Conservation (phyloP, 2,113 vertebrate species). For the Pomatostomus ruficeps region DNA sequence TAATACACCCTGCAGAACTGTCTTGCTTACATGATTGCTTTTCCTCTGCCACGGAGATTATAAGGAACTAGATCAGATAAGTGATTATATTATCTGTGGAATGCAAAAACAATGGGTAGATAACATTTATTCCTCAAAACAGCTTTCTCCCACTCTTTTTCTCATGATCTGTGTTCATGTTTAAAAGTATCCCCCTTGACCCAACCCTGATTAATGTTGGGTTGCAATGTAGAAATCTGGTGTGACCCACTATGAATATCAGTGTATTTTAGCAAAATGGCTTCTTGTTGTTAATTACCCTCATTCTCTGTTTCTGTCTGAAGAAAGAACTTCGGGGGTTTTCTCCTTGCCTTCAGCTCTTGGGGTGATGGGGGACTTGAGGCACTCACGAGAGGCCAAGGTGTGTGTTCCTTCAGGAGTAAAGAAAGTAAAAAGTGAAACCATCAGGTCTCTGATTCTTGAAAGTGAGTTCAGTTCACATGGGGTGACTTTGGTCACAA, state of each 20-base stretch:
- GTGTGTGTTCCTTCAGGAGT: rapidly evolving
- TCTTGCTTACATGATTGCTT: neutral
- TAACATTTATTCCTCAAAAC: neutral
- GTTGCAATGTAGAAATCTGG: neutral
- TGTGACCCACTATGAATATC: neutral
- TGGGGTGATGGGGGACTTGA: neutral
- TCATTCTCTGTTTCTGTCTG: neutral
- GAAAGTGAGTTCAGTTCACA: neutral
- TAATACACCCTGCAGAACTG: neutral
- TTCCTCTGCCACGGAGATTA: neutral
- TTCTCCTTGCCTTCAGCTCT: neutral
- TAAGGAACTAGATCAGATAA: neutral
- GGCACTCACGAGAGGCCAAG: neutral
- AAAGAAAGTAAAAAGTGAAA: neutral
- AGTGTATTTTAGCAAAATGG: neutral
- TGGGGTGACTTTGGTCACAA: neutral
- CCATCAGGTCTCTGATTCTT: neutral
- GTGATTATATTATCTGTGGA: neutral
- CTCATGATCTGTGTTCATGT: neutral
- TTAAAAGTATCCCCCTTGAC: neutral
- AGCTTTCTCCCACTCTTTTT: neutral
- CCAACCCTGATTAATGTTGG: neutral
- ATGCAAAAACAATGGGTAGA: neutral
- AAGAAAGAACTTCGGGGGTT: neutral
- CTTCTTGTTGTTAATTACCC: neutral